Percentiles rank a stretch among this genome's conserved stretches.
These are phyloP conservation scores for Coracopsis vasa DNA, from an alignment of 2,113 vertebrate species.

Conservation along the genomic window DNA sequence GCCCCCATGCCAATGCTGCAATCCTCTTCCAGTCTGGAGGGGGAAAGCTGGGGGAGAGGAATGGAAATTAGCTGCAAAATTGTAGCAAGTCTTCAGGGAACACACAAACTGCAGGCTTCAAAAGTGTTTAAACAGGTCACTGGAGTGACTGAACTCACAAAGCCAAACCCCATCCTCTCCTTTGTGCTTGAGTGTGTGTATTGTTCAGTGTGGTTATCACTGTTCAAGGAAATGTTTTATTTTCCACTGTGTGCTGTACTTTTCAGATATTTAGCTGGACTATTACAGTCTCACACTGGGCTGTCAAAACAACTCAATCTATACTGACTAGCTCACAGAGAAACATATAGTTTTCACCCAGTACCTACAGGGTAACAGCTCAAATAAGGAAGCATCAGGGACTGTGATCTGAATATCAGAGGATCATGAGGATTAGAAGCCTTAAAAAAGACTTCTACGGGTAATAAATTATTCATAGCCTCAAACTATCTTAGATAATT, in stretches of 20 bases:
- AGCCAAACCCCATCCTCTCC: background rate
- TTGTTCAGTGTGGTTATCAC: background rate
- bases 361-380: constrained; percentile 38
- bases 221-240: constrained; percentile 40
- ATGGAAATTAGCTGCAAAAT: background rate
- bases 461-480: constrained; percentile 77
- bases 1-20: accelerated
- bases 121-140: background rate
- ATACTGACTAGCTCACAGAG: constrained; percentile 5
- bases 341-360: constrained; percentile 24
- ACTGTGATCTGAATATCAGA: constrained; percentile 66
- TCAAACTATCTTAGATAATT: constrained; percentile 73
- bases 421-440: constrained; percentile 39
- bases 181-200: background rate
- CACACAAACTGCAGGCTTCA: background rate
- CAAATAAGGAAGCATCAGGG: constrained; percentile 38
- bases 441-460: constrained; percentile 38
- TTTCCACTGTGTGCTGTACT: constrained; percentile 29
- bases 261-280: constrained; percentile 51
- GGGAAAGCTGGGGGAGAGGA: too few relatives aligned
- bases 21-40: background rate
- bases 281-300: constrained; percentile 31
- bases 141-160: background rate
- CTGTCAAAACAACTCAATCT: constrained; percentile 59
- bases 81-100: background rate